Evolutionary conservation across 2,113 vertebrate genomes (phyloP).

Genomic region (Pimephales promelas): DNA sequence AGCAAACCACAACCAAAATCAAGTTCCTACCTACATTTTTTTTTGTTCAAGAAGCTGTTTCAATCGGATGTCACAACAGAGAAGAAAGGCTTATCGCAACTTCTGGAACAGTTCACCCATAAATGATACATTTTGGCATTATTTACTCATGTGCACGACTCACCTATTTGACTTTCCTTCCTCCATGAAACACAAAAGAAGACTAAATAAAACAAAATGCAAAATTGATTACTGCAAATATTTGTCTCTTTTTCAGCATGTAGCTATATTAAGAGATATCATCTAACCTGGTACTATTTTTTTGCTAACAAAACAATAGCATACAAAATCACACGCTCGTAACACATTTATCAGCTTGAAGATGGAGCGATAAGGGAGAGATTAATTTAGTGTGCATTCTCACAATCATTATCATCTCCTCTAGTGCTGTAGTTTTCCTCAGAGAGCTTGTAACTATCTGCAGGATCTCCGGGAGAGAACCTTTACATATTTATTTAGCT

Average conservation of each 20-base stretch:
- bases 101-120: neutral
- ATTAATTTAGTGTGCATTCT: constrained; percentile 47
- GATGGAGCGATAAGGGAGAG: constrained; percentile 36
- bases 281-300: neutral
- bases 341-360: constrained; percentile 24
- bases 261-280: constrained; percentile 8
- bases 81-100: too few species aligned
- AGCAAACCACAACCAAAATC: too few species aligned
- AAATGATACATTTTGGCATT: neutral
- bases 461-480: constrained; percentile 57
- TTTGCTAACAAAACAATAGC: constrained; percentile 5
- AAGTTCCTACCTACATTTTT: too few species aligned
- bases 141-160: neutral
- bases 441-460: constrained; percentile 63
- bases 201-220: neutral
- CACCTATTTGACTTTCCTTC: neutral
- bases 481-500: constrained; percentile 79
- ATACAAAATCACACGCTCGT: neutral
- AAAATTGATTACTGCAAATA: neutral
- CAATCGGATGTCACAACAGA: too few species aligned
- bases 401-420: constrained; percentile 49
- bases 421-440: constrained; percentile 35
- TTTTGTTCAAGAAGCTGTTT: too few species aligned
- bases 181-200: neutral
- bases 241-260: neutral